Conservation (phyloP, 2,113 vertebrate species). For the Amphiprion percula region DNA sequence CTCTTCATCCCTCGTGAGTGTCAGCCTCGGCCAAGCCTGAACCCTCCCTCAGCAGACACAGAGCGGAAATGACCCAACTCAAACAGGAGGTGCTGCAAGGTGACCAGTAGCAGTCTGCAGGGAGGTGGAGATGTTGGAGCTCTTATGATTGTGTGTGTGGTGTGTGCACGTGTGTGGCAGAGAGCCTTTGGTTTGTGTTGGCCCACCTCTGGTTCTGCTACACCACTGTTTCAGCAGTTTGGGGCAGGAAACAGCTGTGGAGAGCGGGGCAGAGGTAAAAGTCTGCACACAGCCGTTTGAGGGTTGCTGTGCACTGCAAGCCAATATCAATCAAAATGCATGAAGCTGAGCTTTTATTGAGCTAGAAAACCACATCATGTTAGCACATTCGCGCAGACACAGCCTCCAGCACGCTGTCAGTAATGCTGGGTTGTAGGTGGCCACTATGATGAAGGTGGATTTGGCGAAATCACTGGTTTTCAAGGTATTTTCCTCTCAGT, state of each 20-base stretch:
- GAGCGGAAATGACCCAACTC: slow-evolving; percentile 83
- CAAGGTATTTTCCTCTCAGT: background rate
- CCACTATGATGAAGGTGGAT: slow-evolving; percentile 23
- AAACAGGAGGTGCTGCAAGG: slow-evolving; percentile 85
- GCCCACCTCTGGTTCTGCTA: slow-evolving; percentile 70
- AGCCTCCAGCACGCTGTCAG: slow-evolving; percentile 34
- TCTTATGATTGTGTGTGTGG: slow-evolving; percentile 9
- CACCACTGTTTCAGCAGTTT: slow-evolving; percentile 83
- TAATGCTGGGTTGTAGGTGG: slow-evolving; percentile 31
- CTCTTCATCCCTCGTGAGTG: slow-evolving; percentile 42
- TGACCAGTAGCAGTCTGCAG: slow-evolving; percentile 82
- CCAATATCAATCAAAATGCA: slow-evolving; percentile 78
- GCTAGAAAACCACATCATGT: slow-evolving; percentile 69
- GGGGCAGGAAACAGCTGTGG: slow-evolving; percentile 87
- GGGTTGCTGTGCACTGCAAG: slow-evolving; percentile 65
- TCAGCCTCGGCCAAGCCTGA: slow-evolving; percentile 34
- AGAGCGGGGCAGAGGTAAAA: slow-evolving; percentile 68
- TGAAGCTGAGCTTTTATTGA: slow-evolving; percentile 57
- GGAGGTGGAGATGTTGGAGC: slow-evolving; percentile 35
- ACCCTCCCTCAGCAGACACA: slow-evolving; percentile 56
- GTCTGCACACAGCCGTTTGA: slow-evolving; percentile 76
- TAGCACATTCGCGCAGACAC: slow-evolving; percentile 60
- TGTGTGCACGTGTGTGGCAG: slow-evolving; percentile 32
- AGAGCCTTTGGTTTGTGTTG: slow-evolving; percentile 66
- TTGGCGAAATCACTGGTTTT: background rate